These are phyloP conservation scores for Eristalis tenax DNA, from an alignment of 2,888 invertebrate genomes.

Conservation along the genomic window DNA sequence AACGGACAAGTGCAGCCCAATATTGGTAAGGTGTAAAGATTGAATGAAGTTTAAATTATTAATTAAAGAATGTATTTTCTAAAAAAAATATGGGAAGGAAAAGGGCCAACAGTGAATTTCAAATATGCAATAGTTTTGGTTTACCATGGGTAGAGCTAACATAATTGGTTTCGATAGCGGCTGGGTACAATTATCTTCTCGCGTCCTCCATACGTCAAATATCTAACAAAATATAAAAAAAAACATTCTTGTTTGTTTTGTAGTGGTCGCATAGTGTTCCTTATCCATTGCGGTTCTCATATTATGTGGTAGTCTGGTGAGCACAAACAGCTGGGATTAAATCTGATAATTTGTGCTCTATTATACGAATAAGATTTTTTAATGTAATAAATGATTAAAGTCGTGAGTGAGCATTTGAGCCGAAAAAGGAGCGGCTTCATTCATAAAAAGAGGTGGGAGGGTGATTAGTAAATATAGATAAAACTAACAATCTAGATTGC, in stretches of 20 bases:
- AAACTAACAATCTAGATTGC: neutral
- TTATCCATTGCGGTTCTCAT: neutral
- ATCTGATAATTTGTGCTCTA: neutral
- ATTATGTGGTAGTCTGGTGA: neutral
- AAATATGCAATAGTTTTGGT: neutral
- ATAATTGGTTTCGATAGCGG: neutral
- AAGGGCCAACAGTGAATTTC: neutral
- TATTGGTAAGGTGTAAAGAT: neutral
- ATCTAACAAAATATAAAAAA: neutral
- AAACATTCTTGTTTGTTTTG: slow-evolving; percentile 43
- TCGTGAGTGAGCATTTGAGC: slow-evolving; percentile 35
- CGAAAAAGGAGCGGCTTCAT: neutral
- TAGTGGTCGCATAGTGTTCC: slow-evolving; percentile 37
- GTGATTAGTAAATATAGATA: no score
- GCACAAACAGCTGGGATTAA: slow-evolving; percentile 25
- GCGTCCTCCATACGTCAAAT: neutral
- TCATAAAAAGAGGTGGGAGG: no score
- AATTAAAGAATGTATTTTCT: neutral
- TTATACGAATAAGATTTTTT: slow-evolving; percentile 11
- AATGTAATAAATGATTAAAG: slow-evolving; percentile 26
- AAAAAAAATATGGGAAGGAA: neutral
- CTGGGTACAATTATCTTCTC: neutral
- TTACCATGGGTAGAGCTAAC: no score
- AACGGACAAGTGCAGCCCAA: slow-evolving; percentile 15
- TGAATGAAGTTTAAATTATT: slow-evolving; percentile 16